Conservation (phyloP, 2,797 vertebrate genomes). For the Glossophaga mutica region DNA sequence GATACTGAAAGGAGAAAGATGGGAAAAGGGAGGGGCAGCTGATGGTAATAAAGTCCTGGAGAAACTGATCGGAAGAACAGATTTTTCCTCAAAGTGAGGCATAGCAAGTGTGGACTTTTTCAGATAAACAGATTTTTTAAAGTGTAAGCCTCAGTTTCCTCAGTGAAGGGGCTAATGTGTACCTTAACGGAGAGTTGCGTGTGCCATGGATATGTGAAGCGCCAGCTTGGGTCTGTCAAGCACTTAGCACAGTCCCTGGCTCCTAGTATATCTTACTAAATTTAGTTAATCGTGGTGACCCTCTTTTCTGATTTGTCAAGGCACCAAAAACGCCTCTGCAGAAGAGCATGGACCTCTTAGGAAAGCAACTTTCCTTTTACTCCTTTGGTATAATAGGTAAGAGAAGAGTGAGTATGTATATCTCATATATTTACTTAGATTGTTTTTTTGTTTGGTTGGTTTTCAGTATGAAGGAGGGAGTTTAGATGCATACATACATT, state of each 20-base stretch:
- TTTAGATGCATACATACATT: background rate
- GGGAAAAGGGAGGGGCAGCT: background rate
- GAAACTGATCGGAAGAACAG: background rate
- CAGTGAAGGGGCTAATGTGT: background rate
- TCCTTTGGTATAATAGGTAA: slow-evolving; percentile 98
- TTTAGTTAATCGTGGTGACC: background rate
- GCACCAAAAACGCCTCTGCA: slow-evolving; percentile 97
- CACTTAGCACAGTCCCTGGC: background rate
- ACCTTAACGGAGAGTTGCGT: background rate
- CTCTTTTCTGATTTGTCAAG: slow-evolving; percentile 78
- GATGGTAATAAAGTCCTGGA: background rate
- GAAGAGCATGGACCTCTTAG: slow-evolving; percentile 98
- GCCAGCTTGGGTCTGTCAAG: background rate
- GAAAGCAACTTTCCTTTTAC: slow-evolving; percentile 97
- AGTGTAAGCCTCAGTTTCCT: background rate
- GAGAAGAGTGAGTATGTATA: slow-evolving; percentile 67
- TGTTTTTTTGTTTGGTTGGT: background rate
- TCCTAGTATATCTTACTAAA: background rate
- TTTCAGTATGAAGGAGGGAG: background rate
- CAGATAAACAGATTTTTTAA: background rate
- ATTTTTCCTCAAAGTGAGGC: background rate
- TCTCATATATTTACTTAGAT: slow-evolving; percentile 19
- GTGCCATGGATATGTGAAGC: background rate
- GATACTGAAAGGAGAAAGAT: background rate
- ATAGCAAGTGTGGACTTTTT: background rate